Conservation (phyloP, 2,113 vertebrate species). For the Tringa solitaria region DNA sequence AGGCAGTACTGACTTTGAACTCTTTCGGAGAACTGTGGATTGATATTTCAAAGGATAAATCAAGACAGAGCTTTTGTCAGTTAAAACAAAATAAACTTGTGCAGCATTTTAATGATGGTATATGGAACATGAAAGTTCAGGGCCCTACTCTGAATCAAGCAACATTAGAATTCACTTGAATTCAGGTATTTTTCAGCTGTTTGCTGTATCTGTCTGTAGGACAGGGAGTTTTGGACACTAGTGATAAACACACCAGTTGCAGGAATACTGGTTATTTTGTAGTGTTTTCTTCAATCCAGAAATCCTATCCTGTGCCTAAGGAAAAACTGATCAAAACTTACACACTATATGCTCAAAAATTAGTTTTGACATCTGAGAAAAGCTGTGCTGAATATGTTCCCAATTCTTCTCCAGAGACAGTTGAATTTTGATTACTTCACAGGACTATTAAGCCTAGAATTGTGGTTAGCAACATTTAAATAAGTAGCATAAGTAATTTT, state of each 20-base stretch:
- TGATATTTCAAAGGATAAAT: not conserved
- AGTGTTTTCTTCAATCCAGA: not conserved
- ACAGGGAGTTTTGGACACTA: not conserved
- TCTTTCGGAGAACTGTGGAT: not conserved
- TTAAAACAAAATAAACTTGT: not conserved
- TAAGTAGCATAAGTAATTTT: not conserved
- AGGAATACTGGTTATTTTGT: not conserved
- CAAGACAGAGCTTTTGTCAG: not conserved
- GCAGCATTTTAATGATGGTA: not conserved
- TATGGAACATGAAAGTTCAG: not conserved
- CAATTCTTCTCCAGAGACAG: not conserved
- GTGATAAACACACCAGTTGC: not conserved
- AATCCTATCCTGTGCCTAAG: not conserved
- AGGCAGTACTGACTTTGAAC: not conserved
- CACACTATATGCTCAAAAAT: not conserved
- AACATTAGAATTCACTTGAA: not conserved
- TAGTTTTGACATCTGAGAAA: not conserved
- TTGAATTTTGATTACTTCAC: not conserved
- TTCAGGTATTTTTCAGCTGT: not conserved
- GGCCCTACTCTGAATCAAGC: not conserved
- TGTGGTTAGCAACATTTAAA: not conserved
- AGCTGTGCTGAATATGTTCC: not conserved
- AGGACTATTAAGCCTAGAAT: not conserved
- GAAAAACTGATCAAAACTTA: not conserved
- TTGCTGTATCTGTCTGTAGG: not conserved